Percentiles rank a stretch among this genome's conserved stretches.
phyloP scores from a whole-genome alignment of 2,888 invertebrate genomes.

The Heliconius ethilla region DNA sequence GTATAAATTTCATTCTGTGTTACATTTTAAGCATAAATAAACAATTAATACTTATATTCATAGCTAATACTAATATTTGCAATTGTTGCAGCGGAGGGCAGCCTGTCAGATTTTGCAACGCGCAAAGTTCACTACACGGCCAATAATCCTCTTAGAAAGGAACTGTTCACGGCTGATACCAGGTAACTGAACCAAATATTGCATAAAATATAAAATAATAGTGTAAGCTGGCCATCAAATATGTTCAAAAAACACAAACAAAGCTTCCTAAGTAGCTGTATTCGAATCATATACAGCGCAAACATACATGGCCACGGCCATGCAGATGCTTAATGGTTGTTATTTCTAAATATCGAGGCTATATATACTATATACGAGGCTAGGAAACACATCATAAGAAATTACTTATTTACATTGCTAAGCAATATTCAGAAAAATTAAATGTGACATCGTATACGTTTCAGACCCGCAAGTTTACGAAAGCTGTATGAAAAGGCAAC shows the following conservation, averaged over 20 bases:
- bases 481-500: slow-evolving; percentile 91
- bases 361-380: no score
- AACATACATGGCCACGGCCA: background rate
- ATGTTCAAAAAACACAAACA: background rate
- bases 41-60: background rate
- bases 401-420: background rate
- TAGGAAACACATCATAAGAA: background rate
- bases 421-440: background rate
- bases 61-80: background rate
- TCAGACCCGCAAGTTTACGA: slow-evolving; percentile 87
- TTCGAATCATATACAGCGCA: background rate
- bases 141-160: slow-evolving; percentile 85
- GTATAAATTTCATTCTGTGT: background rate
- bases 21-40: background rate
- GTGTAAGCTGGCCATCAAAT: background rate
- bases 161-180: slow-evolving; percentile 88
- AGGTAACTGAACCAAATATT: slow-evolving; percentile 65
- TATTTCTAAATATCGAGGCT: background rate
- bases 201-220: background rate
- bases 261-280: background rate
- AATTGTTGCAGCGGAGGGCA: slow-evolving; percentile 91
- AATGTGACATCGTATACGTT: slow-evolving; percentile 45
- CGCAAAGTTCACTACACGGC: slow-evolving; percentile 89
- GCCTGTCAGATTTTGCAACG: slow-evolving; percentile 92
- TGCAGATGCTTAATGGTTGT: background rate